Conservation (phyloP, 2,888 invertebrate species). For the Agrilus biguttatus region DNA sequence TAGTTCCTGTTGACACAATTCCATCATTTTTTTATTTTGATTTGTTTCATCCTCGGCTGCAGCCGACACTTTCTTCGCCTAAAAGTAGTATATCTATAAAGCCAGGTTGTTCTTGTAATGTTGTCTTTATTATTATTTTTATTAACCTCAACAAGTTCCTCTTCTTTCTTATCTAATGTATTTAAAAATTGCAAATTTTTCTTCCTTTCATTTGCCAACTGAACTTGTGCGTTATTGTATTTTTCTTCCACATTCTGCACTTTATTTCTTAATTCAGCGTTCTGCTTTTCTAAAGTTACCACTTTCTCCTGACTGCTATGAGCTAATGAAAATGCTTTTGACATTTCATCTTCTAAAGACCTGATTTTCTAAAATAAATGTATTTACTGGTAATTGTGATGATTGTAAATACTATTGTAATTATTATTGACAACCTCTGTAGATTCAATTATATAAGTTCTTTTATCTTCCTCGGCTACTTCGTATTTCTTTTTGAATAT, state of each 20-base stretch:
- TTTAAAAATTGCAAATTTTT: slow-evolving; percentile 42
- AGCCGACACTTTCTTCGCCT: slow-evolving; percentile 22
- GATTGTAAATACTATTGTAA: neutral
- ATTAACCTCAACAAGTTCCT: slow-evolving; percentile 40
- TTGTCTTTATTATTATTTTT: neutral
- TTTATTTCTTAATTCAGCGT: slow-evolving; percentile 33
- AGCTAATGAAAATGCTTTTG: slow-evolving; percentile 54
- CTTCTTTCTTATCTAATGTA: slow-evolving; percentile 43
- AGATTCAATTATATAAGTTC: neutral
- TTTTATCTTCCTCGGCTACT: neutral
- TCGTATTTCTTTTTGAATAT: slow-evolving; percentile 1
- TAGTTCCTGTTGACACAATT: slow-evolving; percentile 30
- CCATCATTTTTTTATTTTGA: slow-evolving; percentile 37
- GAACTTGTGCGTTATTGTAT: slow-evolving; percentile 32
- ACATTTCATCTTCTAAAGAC: slow-evolving; percentile 54
- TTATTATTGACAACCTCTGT: neutral
- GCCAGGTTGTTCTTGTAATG: neutral
- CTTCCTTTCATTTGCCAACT: slow-evolving; percentile 33
- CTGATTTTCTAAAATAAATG: slow-evolving; percentile 32
- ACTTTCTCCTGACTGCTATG: slow-evolving; percentile 53
- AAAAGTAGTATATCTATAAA: slow-evolving; percentile 10
- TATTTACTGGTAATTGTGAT: neutral
- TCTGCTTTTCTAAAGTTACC: slow-evolving; percentile 38
- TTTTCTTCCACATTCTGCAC: slow-evolving; percentile 24
- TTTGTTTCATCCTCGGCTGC: slow-evolving; percentile 24